Base-by-base conservation (phyloP, 1,140 invertebrate genomes). In the Tetramorium simillimum region DNA sequence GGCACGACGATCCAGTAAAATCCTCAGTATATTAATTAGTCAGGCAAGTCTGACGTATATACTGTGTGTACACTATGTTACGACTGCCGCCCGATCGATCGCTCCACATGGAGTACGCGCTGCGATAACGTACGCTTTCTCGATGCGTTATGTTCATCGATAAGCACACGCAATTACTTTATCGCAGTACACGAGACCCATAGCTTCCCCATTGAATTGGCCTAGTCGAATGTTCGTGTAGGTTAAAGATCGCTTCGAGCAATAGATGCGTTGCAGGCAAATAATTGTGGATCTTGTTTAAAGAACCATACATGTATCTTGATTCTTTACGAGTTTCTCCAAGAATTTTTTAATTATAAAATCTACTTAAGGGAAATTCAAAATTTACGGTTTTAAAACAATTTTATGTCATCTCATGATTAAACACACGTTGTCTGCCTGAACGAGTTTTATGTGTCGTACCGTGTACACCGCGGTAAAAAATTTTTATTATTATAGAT, bases 21-120 rank as follows among this genome's bases (percentile, higher is more conserved):
- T 82, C 69, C 46, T 76, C 18, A 28, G 53, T 53, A 56, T 60
- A 86, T 89, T 89, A 89, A 89, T 89, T 89, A 89, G 88, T 86
- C 87, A 72, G 78, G 67, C 76, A 70, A 77, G 85, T 16, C 73
- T 49, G 76, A 88, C 43, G 46, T 81, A 28, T 24, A 58, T 56
- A 56, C 40, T 43, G 33, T 77, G 40, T 70, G 51, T 86, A 86
- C 33, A 28, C 18, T 58, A 58, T 21, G 40, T 70, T 62, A 75
- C 69, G 43, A 75, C 60, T 89, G 60, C 24, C 24, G 18, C 9
- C 40, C 56, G 24, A 88, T 89, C 88, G 88, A 88, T 89, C 70
- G 51, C 65, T 53, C 73, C n/a, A 43, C n/a, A 16, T 16, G 51
- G 58, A 16, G 12, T 43, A 9, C 28, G 51, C 18, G 72, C 18